These are phyloP conservation scores for Pogona vitticeps DNA, from an alignment of 2,113 vertebrate species.

Conservation along the genomic window DNA sequence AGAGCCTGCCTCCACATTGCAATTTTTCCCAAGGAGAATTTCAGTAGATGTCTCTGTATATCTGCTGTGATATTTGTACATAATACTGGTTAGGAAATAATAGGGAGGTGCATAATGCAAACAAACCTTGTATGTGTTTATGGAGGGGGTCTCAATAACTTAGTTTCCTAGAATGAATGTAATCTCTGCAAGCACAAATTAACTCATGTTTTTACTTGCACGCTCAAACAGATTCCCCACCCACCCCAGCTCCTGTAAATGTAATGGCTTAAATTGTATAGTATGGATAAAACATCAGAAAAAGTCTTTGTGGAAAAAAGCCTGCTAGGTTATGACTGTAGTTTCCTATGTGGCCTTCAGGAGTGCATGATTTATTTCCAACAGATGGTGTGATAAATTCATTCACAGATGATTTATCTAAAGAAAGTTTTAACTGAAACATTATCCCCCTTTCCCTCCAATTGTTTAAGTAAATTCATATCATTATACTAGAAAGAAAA, in stretches of 20 bases:
- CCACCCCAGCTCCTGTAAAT: neutral
- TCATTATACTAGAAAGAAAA: conserved; percentile 10
- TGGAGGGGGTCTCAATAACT: neutral
- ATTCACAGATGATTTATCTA: conserved; percentile 22
- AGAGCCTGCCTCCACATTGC: neutral
- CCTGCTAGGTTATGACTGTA: conserved; percentile 26
- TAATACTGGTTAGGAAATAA: neutral
- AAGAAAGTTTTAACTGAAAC: conserved; percentile 35
- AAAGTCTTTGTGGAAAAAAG: conserved; percentile 2
- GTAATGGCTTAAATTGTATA: neutral
- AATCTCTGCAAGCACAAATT: conserved; percentile 10
- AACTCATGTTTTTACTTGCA: conserved; percentile 7
- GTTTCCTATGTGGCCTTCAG: conserved; percentile 36
- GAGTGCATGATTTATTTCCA: neutral
- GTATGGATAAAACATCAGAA: conserved; percentile 5
- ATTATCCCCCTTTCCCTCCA: neutral
- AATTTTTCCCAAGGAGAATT: neutral
- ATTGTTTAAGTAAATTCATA: conserved; percentile 35
- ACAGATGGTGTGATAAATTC: conserved; percentile 34
- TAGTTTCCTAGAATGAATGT: neutral
- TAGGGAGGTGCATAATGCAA: neutral
- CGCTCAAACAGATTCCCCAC: neutral
- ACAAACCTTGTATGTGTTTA: neutral
- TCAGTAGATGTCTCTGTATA: neutral
- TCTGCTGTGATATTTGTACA: neutral